Conservation (phyloP, 2,797 vertebrate genomes). For the Loris lydekkerianus region DNA sequence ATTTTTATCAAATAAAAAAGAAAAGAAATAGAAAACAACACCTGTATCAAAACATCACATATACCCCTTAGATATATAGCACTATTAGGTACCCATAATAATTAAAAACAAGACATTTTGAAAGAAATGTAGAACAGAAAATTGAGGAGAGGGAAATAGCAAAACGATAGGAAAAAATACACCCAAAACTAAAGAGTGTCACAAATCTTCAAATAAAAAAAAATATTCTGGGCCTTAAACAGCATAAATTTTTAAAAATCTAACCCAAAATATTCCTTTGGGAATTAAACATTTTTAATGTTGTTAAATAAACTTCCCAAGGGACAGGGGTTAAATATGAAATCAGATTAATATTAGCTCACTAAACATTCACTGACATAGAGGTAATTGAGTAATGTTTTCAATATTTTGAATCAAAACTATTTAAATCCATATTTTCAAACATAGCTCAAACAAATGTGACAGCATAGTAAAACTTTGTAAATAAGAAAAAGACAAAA, state of each 20-base stretch:
- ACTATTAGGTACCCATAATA: neutral
- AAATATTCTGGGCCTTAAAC: neutral
- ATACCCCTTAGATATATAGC: neutral
- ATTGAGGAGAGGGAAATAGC: neutral
- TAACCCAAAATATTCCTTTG: neutral
- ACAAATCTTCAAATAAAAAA: neutral
- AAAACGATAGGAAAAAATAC: neutral
- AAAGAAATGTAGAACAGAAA: neutral
- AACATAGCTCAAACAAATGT: neutral
- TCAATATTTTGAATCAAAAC: neutral
- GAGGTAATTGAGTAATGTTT: neutral
- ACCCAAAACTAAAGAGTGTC: neutral
- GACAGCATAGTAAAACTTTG: conserved; percentile 12
- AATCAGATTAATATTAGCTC: neutral
- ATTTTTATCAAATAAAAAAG: too few species aligned
- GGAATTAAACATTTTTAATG: neutral
- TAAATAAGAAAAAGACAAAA: neutral
- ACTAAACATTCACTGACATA: neutral
- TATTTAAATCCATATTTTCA: conserved; percentile 18
- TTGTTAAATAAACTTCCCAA: neutral
- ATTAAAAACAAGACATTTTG: neutral
- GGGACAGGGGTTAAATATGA: neutral
- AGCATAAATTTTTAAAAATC: neutral
- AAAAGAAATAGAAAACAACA: neutral
- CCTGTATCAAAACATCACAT: neutral